Base-by-base conservation (phyloP, 2,888 invertebrate species). In the Argyresthia albistria region DNA sequence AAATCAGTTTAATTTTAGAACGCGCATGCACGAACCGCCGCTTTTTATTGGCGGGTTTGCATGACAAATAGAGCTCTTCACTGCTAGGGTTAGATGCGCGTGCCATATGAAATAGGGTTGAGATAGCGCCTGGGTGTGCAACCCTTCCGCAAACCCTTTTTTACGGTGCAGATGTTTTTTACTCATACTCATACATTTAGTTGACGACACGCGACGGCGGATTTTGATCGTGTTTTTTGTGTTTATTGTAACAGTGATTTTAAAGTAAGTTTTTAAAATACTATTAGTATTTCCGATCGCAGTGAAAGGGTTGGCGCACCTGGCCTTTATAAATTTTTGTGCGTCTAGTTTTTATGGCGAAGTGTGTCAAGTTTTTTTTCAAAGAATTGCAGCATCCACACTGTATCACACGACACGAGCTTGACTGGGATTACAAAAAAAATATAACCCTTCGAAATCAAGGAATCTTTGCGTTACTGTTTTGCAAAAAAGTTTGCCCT, bases 1-100 rank as follows among this genome's bases (percentile, higher is more conserved):
- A 87, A 86, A 87, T 84, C 77, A 80, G 73, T 84, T 87, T 84
- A 83, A 86, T 86, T 82, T 80, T 76, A 73, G 69, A 79, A 65
- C 70, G 87, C 86, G 87, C 87, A 87, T 86, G 87, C 83, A 84
- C 86, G 83, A 63, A 71, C 60, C 71, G 69, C 12, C 59, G 70
- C 64, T 79, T 81, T 80, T 82, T 81, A 87, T 87, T 87, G 86
- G 86, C 64, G 76, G 75, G 25, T 77, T 73, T 70, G 71, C 71
- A 71, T 77, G 35, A 68, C 62, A 69, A n/a, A 77, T 52, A 76
- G 78, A 78, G 74, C 67, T 66, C 60, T 59, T 61, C 60, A 55
- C 46, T 51, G 57, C 54, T 51, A 56, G 56, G 52, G 55, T 60
- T 58, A 56, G 57, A 52, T 48, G 45, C 35, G 42, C 50, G 51